Evolutionary conservation across 2,797 vertebrate genomes (phyloP).

Genomic region (Trematomus bernacchii): DNA sequence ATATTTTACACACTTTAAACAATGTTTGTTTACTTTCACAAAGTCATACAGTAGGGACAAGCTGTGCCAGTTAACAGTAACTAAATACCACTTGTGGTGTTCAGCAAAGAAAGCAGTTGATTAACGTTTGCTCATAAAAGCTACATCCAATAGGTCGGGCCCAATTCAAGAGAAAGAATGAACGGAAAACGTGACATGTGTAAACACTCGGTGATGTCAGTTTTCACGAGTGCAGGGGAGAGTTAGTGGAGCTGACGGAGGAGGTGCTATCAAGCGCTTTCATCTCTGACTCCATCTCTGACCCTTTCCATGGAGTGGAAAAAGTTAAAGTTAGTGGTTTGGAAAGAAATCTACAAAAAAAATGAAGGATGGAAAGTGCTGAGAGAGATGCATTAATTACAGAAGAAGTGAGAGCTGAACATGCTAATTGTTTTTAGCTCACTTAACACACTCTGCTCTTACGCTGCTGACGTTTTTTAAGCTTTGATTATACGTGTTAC

Average conservation of each 20-base stretch:
- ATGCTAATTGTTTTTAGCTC: slow-evolving; percentile 25
- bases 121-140: slow-evolving; percentile 75
- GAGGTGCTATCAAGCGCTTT: slow-evolving; percentile 61
- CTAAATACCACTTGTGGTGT: slow-evolving; percentile 65
- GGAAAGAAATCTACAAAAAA: slow-evolving; percentile 44
- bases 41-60: slow-evolving; percentile 42
- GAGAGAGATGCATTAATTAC: slow-evolving; percentile 1
- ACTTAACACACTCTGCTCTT: slow-evolving; percentile 18
- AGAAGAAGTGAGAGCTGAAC: slow-evolving; percentile 14
- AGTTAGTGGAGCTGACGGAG: slow-evolving; percentile 56
- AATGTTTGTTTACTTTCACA: slow-evolving; percentile 62
- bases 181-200: slow-evolving; percentile 57
- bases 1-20: slow-evolving; percentile 65
- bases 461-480: not conserved
- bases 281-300: slow-evolving; percentile 53
- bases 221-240: slow-evolving; percentile 59
- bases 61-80: slow-evolving; percentile 70
- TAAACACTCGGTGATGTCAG: slow-evolving; percentile 59
- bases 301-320: slow-evolving; percentile 41
- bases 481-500: slow-evolving; percentile 18
- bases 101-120: slow-evolving; percentile 77
- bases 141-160: slow-evolving; percentile 51
- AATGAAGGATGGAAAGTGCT: slow-evolving; percentile 29
- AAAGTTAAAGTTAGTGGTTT: slow-evolving; percentile 22
- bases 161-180: slow-evolving; percentile 55